A percentile compares a stretch with the other conserved stretches of the same genome.
These are phyloP conservation scores for Corythoichthys haematopterus DNA, from an alignment of 2,113 vertebrate species.

Conservation along the genomic window DNA sequence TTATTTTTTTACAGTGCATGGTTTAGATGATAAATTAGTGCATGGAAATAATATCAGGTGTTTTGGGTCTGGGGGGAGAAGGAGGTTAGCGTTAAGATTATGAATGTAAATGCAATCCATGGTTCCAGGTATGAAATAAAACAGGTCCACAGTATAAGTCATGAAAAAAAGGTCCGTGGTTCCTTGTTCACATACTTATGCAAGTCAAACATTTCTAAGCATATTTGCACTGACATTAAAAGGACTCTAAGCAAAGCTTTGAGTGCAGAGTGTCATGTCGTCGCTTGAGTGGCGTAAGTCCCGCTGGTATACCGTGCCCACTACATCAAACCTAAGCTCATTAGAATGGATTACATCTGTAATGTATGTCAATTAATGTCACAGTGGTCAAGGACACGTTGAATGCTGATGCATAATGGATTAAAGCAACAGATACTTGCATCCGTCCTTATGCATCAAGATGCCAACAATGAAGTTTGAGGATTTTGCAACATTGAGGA, in stretches of 20 bases:
- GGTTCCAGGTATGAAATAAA: not conserved
- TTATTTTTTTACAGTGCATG: too few species aligned
- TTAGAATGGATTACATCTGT: conserved; percentile 71
- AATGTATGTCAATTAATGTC: conserved; percentile 66
- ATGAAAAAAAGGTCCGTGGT: not conserved
- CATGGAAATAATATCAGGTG: too few species aligned
- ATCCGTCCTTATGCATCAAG: conserved; percentile 21
- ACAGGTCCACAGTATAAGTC: not conserved
- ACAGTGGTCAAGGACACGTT: conserved; percentile 60
- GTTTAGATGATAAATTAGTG: too few species aligned
- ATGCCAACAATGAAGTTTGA: conserved; percentile 37
- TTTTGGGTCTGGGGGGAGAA: too few species aligned
- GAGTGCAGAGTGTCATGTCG: conserved; percentile 37
- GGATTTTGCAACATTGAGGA: conserved; percentile 9
- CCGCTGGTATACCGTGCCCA: conserved; percentile 29
- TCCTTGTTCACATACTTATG: not conserved
- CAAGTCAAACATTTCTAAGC: conserved; percentile 2
- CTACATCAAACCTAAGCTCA: conserved; percentile 62
- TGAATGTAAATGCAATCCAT: not conserved
- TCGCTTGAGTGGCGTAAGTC: conserved; percentile 32
- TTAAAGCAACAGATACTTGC: conserved; percentile 30
- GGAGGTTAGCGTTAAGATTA: too few species aligned
- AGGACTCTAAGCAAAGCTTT: conserved; percentile 23
- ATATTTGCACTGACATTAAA: conserved; percentile 43
- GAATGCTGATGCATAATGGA: conserved; percentile 63